Base-by-base conservation (phyloP, 2,797 vertebrate genomes). In the Anguilla obscura region DNA sequence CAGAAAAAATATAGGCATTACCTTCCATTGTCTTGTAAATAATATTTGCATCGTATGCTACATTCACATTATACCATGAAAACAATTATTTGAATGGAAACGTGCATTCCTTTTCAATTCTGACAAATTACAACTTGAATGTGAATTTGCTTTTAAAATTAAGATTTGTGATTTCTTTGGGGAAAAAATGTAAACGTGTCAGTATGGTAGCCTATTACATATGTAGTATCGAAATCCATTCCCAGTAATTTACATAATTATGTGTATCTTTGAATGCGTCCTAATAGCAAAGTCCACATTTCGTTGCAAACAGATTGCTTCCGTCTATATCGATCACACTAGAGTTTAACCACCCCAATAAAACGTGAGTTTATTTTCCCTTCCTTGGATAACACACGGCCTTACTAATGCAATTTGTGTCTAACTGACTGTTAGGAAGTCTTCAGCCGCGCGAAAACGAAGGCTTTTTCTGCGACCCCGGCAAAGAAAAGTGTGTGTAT, bases 401-500 rank as follows among this genome's bases (percentile, higher is more conserved):
- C 33, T 58, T 85, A 52, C 83, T 60, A 80, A 85, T 88, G 56
- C 69, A 74, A 58, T 45, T 58, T 48, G 84, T 18, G 84, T 69
- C 83, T 88, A 85, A 88, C 18, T 60, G 69, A 84, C 56, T 84
- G 66, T 74, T 33, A 71, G 63, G 69, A 88, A 88, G 83, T 85
- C 33, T 40, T 60, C n/a, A 21, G 52, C 69, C 27, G 54, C 84
- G 88, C 85, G 88, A 79, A 86, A 54, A 54, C 0, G 54, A 63
- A 9, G 52, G 33, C 40, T 66, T 79, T 79, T 63, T 84, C 80
- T 83, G 89, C 89, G 87, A 71, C 86, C 86, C 93, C 93, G 92
- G 93, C 94, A 93, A 95, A 90, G 92, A 92, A 94, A 93, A 91
- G 90, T 88, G 94, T 94, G 93, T 88, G 91, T 87, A 90, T 90